Evolutionary conservation across 1,140 invertebrate species (phyloP).

Genomic region (Agrypnia vestita): DNA sequence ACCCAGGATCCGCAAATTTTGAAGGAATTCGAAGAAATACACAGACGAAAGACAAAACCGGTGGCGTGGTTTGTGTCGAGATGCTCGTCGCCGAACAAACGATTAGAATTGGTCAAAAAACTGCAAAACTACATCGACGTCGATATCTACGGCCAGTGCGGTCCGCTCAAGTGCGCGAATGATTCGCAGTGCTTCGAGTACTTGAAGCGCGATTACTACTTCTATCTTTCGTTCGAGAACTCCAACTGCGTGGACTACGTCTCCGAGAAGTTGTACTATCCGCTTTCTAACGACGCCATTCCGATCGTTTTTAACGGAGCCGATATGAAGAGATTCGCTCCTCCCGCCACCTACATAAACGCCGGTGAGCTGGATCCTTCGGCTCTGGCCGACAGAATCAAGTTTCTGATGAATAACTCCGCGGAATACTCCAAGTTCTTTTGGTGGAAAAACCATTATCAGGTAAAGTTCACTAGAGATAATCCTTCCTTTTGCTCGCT

Average conservation of each 20-base stretch:
- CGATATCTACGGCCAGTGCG: conserved; percentile 80
- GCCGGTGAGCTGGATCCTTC: conserved; percentile 58
- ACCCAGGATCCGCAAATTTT: not conserved
- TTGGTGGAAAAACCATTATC: conserved; percentile 68
- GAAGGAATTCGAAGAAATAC: conserved; percentile 58
- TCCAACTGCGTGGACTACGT: conserved; percentile 73
- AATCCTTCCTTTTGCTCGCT: conserved; percentile 17
- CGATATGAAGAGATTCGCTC: conserved; percentile 73
- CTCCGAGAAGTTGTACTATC: conserved; percentile 75
- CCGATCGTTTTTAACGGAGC: conserved; percentile 75
- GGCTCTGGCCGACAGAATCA: conserved; percentile 72
- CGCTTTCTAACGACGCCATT: conserved; percentile 66
- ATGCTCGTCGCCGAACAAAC: conserved; percentile 72
- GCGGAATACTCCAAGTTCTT: conserved; percentile 72
- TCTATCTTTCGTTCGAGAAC: conserved; percentile 80
- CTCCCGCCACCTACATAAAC: conserved; percentile 76
- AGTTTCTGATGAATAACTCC: conserved; percentile 67
- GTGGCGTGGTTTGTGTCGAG: conserved; percentile 78
- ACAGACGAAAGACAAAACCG: conserved; percentile 61
- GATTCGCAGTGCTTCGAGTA: conserved; percentile 66
- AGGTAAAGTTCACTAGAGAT: not conserved
- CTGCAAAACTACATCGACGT: conserved; percentile 75
- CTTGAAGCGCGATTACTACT: conserved; percentile 74
- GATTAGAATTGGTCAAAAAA: conserved; percentile 73
- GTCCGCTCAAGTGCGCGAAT: conserved; percentile 63